phyloP scores from a whole-genome alignment of 2,888 invertebrate species.

The Andrena camellia region DNA sequence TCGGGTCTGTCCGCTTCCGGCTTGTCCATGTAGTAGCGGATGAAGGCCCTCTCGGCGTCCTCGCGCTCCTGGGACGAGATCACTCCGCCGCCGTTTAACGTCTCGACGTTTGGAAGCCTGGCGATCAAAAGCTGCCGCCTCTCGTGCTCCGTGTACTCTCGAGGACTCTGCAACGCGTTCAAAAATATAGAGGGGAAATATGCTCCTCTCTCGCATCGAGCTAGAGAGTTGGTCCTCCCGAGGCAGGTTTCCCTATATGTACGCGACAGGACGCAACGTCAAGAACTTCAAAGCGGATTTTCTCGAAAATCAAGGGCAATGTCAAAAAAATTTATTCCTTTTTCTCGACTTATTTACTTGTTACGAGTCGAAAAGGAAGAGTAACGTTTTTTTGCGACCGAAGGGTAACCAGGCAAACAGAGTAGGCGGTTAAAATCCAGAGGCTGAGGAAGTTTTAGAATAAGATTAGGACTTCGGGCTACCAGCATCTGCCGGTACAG shows the following conservation, averaged over 20 bases:
- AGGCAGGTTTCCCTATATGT: too few relatives aligned
- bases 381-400: too few relatives aligned
- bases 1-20: conserved; percentile 93
- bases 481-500: conserved; percentile 28
- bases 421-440: not conserved
- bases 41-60: conserved; percentile 96
- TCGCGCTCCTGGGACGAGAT: conserved; percentile 95
- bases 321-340: too few relatives aligned
- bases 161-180: conserved; percentile 81
- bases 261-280: too few relatives aligned
- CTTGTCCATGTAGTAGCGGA: conserved; percentile 95
- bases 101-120: conserved; percentile 93
- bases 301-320: too few relatives aligned
- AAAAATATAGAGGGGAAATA: not conserved
- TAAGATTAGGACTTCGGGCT: not conserved
- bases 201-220: not conserved
- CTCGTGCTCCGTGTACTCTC: conserved; percentile 95
- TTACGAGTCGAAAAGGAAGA: too few relatives aligned
- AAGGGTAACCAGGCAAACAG: too few relatives aligned
- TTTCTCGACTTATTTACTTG: too few relatives aligned
- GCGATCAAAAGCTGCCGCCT: conserved; percentile 95
- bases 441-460: not conserved
- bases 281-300: too few relatives aligned
- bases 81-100: conserved; percentile 95
- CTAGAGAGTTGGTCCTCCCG: not conserved